phyloP scores from a whole-genome alignment of 2,797 vertebrate genomes.

The Gymnocypris eckloni region DNA sequence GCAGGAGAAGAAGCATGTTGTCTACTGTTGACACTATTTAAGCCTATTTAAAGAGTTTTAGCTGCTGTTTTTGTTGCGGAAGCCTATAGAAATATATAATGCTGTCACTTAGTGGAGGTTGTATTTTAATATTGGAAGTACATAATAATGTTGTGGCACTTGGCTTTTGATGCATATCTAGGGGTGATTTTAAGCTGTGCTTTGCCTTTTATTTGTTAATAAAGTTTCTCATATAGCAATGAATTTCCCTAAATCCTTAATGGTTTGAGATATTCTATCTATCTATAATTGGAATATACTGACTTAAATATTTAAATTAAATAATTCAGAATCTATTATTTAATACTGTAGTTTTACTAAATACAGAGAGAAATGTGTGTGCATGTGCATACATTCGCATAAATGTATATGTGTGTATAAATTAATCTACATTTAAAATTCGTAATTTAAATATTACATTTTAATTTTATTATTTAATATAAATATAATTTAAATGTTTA shows the following conservation, averaged over 20 bases:
- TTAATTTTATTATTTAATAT: too few relatives aligned
- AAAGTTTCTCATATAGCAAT: constrained; percentile 76
- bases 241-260: neutral
- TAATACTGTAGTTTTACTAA: too few relatives aligned
- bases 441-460: too few relatives aligned
- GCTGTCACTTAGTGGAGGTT: constrained; percentile 75
- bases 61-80: constrained; percentile 69
- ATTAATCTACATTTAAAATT: neutral
- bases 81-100: constrained; percentile 72
- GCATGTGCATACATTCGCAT: neutral
- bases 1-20: constrained; percentile 71
- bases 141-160: constrained; percentile 55
- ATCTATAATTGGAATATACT: neutral
- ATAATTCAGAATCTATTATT: too few relatives aligned
- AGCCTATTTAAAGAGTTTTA: constrained; percentile 63
- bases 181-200: constrained; percentile 74
- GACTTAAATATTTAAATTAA: neutral
- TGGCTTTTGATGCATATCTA: constrained; percentile 61
- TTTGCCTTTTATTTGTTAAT: constrained; percentile 80
- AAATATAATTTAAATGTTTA: too few relatives aligned
- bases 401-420: neutral
- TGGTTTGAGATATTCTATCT: neutral
- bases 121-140: constrained; percentile 76
- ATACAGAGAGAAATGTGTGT: neutral
- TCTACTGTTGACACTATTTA: constrained; percentile 60